Evolutionary conservation across 2,888 invertebrate species (phyloP).

Genomic region (Epinotia brunnichana): DNA sequence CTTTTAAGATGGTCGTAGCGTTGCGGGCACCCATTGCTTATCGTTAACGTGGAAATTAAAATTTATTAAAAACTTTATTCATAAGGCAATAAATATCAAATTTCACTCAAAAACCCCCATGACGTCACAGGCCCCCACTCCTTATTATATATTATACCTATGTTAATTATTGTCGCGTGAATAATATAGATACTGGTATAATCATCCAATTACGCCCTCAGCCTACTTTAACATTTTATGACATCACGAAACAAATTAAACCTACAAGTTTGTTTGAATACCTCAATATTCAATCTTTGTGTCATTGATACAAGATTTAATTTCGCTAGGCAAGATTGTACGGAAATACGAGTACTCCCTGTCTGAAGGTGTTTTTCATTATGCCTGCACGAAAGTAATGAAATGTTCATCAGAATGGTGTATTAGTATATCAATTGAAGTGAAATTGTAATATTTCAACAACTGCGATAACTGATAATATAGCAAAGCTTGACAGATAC

Average conservation of each 20-base stretch:
- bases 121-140: neutral
- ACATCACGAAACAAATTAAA: neutral
- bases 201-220: slow-evolving; percentile 8
- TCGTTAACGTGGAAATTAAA: too few species aligned
- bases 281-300: neutral
- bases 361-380: too few species aligned
- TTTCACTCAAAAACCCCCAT: neutral
- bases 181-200: neutral
- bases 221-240: slow-evolving; percentile 6
- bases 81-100: neutral
- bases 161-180: slow-evolving; percentile 25
- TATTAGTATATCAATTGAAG: neutral
- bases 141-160: slow-evolving; percentile 2
- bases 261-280: neutral
- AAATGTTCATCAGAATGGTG: neutral
- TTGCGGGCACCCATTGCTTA: too few species aligned
- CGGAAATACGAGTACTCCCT: too few species aligned
- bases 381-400: too few species aligned
- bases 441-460: neutral
- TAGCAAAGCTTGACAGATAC: too few species aligned
- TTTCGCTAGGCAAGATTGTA: too few species aligned
- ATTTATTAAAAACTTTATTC: too few species aligned
- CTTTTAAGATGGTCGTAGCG: too few species aligned
- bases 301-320: too few species aligned
- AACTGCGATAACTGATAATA: neutral